Evolutionary conservation across 1,140 invertebrate genomes (phyloP).

Genomic region (Lordiphosa collinella): DNA sequence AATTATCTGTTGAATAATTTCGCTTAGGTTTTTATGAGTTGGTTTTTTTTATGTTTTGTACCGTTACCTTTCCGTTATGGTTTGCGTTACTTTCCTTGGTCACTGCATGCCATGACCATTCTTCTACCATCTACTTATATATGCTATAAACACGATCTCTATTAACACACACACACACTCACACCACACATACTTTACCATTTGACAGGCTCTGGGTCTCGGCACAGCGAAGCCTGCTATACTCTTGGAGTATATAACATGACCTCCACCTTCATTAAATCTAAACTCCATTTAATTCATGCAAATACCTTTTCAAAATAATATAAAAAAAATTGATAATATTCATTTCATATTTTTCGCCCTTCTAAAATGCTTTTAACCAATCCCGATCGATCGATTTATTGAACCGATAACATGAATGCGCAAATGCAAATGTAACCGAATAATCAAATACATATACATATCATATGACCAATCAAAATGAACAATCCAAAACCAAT

Average conservation of each 20-base stretch:
- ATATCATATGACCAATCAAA: conserved; percentile 2
- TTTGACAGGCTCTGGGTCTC: no score
- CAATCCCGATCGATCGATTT: conserved; percentile 50
- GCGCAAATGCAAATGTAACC: conserved; percentile 18
- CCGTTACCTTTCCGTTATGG: conserved; percentile 1
- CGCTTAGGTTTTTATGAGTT: conserved; percentile 1
- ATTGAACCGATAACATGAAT: conserved; percentile 36
- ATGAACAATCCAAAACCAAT: conserved; percentile 14
- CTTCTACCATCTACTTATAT: conserved; percentile 12
- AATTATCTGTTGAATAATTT: conserved; percentile 3
- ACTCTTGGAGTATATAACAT: no score
- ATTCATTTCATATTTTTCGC: conserved; percentile 64
- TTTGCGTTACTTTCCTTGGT: conserved; percentile 13
- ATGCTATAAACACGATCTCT: conserved; percentile 10
- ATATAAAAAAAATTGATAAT: conserved; percentile 50
- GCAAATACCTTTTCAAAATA: conserved; percentile 18
- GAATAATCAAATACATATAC: conserved; percentile 18
- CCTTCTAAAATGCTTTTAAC: conserved; percentile 52
- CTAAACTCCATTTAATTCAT: conserved; percentile 13
- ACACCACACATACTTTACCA: no score
- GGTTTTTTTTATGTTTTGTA: background rate
- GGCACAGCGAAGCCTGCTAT: no score
- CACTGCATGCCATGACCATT: conserved; percentile 19
- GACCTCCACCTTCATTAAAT: background rate
- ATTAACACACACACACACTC: background rate